A percentile compares a stretch with the other conserved stretches of the same genome.
Conservation (phyloP, 92 coral and sea anemone genomes). For the Pocillopora meandrina region DNA sequence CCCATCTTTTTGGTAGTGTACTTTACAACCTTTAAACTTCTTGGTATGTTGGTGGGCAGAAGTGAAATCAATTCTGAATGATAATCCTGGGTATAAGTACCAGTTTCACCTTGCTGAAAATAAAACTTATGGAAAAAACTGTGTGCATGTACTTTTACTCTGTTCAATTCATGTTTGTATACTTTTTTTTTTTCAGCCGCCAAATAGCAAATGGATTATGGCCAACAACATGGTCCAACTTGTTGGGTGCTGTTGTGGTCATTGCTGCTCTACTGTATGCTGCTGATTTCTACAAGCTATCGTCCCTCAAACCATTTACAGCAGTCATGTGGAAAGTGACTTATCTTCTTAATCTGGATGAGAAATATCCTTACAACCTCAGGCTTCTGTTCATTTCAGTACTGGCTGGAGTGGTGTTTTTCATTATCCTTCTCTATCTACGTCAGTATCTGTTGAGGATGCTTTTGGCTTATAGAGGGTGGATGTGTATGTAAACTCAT, state of each 20-base stretch:
- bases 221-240: conserved; percentile 96
- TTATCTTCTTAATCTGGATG: conserved; percentile 72
- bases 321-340: conserved; percentile 79
- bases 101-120: too few species aligned
- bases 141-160: too few species aligned
- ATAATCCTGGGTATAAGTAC: too few species aligned
- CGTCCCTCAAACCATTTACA: conserved; percentile 62
- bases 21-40: too few species aligned
- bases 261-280: conserved; percentile 81
- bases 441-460: conserved; percentile 89
- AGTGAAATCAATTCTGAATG: too few species aligned
- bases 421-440: conserved; percentile 75
- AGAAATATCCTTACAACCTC: conserved; percentile 77
- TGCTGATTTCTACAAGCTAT: conserved; percentile 66
- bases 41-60: too few species aligned
- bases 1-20: too few species aligned
- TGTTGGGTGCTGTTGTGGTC: conserved; percentile 70
- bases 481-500: conserved; percentile 91
- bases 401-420: conserved; percentile 83
- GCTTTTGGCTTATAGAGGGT: conserved; percentile 86
- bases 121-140: too few species aligned
- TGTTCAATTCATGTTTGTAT: not conserved
- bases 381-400: conserved; percentile 72
- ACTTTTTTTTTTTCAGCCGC: conserved; percentile 56
- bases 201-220: conserved; percentile 97